A percentile compares a stretch with the other conserved stretches of the same genome.
Evolutionary conservation across 2,888 invertebrate genomes (phyloP).

Genomic region (Sphaerophoria rueppellii): DNA sequence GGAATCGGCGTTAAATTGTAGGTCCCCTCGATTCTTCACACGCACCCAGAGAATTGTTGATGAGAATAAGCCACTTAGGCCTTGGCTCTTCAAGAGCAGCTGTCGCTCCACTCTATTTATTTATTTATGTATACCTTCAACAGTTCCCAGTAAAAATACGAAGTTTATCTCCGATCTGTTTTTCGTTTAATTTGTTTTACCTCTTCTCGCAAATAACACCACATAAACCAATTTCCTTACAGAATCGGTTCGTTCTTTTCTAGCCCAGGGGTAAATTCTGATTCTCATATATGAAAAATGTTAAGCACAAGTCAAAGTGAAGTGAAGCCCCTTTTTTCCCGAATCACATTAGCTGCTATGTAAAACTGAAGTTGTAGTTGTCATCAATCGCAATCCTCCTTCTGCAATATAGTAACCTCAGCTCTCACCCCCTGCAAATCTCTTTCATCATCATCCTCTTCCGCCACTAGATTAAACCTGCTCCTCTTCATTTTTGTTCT

Average conservation of each 20-base stretch:
- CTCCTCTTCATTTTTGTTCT: not conserved
- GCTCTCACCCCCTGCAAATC: slow-evolving; percentile 30
- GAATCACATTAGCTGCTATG: slow-evolving; percentile 58
- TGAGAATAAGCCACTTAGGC: too few relatives aligned
- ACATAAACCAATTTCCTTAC: slow-evolving; percentile 64
- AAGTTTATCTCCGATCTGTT: slow-evolving; percentile 59
- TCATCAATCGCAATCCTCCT: not conserved
- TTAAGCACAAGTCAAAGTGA: slow-evolving; percentile 15
- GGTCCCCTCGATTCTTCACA: too few relatives aligned
- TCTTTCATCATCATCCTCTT: slow-evolving; percentile 50
- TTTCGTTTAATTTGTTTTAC: not conserved
- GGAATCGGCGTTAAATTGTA: too few relatives aligned
- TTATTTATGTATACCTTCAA: too few relatives aligned
- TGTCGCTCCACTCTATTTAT: too few relatives aligned
- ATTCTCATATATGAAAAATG: slow-evolving; percentile 9
- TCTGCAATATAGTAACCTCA: slow-evolving; percentile 29
- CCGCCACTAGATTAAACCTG: slow-evolving; percentile 28
- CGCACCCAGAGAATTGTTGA: too few relatives aligned
- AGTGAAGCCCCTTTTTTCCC: slow-evolving; percentile 32
- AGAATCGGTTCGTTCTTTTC: slow-evolving; percentile 54
- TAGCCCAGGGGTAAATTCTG: slow-evolving; percentile 47
- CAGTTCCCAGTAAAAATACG: slow-evolving; percentile 11
- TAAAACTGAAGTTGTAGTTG: not conserved
- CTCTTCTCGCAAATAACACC: slow-evolving; percentile 52
- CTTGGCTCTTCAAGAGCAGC: too few relatives aligned